These are phyloP conservation scores for Taeniopygia guttata DNA, from an alignment of 2,797 vertebrate species.

Conservation along the genomic window DNA sequence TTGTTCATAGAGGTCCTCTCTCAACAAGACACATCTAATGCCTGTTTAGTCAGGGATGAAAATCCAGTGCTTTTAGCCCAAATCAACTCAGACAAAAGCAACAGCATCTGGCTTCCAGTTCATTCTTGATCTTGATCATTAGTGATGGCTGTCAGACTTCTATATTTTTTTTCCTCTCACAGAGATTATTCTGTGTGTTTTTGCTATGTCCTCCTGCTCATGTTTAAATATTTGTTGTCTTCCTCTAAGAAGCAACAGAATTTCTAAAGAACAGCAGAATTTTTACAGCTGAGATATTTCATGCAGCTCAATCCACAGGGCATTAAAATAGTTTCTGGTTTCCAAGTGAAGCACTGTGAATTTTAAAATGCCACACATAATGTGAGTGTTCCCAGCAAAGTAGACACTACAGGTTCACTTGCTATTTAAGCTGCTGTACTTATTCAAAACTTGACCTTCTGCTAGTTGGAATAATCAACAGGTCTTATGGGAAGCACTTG, in stretches of 20 bases:
- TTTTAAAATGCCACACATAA: neutral
- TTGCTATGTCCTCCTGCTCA: neutral
- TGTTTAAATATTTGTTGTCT: neutral
- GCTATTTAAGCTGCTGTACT: neutral
- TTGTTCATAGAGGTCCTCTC: neutral
- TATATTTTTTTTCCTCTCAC: neutral
- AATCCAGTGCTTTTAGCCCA: neutral
- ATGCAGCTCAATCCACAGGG: neutral
- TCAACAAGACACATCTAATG: neutral
- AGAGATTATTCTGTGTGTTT: neutral
- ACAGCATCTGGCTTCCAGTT: neutral
- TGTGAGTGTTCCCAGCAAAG: neutral
- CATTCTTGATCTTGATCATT: neutral
- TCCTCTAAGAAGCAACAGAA: neutral
- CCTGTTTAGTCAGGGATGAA: neutral
- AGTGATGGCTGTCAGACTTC: neutral
- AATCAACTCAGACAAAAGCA: neutral
- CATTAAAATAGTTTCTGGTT: neutral
- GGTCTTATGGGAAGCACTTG: neutral
- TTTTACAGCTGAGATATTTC: neutral
- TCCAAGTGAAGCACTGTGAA: neutral
- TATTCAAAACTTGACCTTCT: neutral
- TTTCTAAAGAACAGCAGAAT: neutral
- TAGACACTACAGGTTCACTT: neutral
- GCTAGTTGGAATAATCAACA: neutral